These are phyloP conservation scores for Trichogramma dendrolimi DNA, from an alignment of 2,888 invertebrate genomes.

Conservation along the genomic window DNA sequence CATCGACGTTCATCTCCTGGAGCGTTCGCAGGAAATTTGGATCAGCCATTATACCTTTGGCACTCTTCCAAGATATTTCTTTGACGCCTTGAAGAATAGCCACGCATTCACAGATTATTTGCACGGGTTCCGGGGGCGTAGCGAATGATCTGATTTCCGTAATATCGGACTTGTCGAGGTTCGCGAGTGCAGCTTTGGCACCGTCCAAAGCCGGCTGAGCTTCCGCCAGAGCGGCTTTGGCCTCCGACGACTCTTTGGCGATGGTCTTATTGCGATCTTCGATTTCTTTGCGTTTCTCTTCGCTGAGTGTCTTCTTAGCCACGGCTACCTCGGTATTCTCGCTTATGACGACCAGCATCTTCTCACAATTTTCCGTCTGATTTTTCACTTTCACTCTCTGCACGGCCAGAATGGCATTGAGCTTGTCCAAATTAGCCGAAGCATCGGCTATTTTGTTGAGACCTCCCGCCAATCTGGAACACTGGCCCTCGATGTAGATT, in stretches of 20 bases:
- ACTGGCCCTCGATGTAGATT: slow-evolving; percentile 51
- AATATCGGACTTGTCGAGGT: slow-evolving; percentile 84
- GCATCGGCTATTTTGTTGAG: slow-evolving; percentile 84
- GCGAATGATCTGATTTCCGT: slow-evolving; percentile 90
- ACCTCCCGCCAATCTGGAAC: slow-evolving; percentile 42
- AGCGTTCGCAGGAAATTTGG: slow-evolving; percentile 75
- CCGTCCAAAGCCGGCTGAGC: slow-evolving; percentile 82
- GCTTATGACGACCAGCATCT: slow-evolving; percentile 72
- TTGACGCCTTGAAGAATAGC: slow-evolving; percentile 78
- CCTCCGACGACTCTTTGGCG: slow-evolving; percentile 76
- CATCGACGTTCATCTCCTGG: slow-evolving; percentile 82
- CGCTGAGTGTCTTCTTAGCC: slow-evolving; percentile 75
- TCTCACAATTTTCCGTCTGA: slow-evolving; percentile 78
- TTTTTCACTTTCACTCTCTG: slow-evolving; percentile 79
- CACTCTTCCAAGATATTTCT: slow-evolving; percentile 86
- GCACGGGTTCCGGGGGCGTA: slow-evolving; percentile 85
- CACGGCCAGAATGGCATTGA: slow-evolving; percentile 75
- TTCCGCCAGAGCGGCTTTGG: slow-evolving; percentile 72
- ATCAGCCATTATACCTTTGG: slow-evolving; percentile 90
- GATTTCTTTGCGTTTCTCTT: slow-evolving; percentile 75
- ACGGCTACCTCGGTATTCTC: slow-evolving; percentile 67
- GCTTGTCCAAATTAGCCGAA: slow-evolving; percentile 71
- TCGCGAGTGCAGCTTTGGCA: slow-evolving; percentile 73
- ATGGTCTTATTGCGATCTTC: slow-evolving; percentile 78
- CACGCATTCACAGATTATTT: slow-evolving; percentile 85